Percentiles rank a stretch among this genome's conserved stretches.
Evolutionary conservation across 2,797 vertebrate genomes (phyloP).

Genomic region (Sorex maritimensis): DNA sequence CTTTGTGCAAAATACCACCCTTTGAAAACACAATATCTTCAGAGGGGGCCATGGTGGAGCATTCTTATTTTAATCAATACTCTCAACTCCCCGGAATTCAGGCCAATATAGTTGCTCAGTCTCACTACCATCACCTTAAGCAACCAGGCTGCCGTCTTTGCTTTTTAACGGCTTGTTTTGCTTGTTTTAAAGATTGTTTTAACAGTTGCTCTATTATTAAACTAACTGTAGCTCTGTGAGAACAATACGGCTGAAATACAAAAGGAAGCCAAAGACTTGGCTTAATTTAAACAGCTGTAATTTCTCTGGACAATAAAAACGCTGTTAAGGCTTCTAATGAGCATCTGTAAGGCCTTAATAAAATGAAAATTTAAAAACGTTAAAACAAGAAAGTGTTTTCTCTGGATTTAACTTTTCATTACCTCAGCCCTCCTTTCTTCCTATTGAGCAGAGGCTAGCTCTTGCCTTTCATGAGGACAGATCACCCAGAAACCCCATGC

Average conservation of each 20-base stretch:
- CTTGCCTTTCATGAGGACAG: slow-evolving; percentile 42
- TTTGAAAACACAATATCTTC: slow-evolving; percentile 47
- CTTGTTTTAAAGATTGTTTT: slow-evolving; percentile 76
- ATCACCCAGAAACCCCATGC: slow-evolving; percentile 49
- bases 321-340: slow-evolving; percentile 69
- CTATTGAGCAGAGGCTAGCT: slow-evolving; percentile 60
- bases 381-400: slow-evolving; percentile 76
- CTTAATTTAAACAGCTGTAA: slow-evolving; percentile 81
- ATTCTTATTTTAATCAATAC: slow-evolving; percentile 55
- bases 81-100: background rate
- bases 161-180: slow-evolving; percentile 80
- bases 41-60: background rate
- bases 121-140: slow-evolving; percentile 49
- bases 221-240: slow-evolving; percentile 78
- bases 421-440: slow-evolving; percentile 27
- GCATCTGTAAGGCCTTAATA: slow-evolving; percentile 76
- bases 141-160: slow-evolving; percentile 54
- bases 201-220: slow-evolving; percentile 77
- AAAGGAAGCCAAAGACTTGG: slow-evolving; percentile 76
- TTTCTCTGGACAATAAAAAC: slow-evolving; percentile 79
- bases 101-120: slow-evolving; percentile 54
- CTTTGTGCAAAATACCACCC: slow-evolving; percentile 27
- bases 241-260: slow-evolving; percentile 70
- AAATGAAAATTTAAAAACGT: slow-evolving; percentile 62
- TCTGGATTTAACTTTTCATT: slow-evolving; percentile 66